Conservation (phyloP, 2,113 vertebrate genomes). For the Castor canadensis region DNA sequence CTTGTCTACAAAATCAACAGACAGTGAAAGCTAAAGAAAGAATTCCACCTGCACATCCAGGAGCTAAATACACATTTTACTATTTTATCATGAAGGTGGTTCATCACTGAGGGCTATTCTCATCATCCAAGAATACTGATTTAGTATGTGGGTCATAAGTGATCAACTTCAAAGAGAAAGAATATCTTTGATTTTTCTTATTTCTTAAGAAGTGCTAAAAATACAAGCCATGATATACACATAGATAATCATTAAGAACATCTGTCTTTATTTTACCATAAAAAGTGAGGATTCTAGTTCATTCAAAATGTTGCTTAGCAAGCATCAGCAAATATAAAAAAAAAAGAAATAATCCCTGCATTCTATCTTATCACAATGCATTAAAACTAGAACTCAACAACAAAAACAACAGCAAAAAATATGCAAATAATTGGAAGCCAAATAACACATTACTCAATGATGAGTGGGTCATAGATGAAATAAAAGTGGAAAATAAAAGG, state of each 20-base stretch:
- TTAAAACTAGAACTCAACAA: no score
- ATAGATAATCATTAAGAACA: not conserved
- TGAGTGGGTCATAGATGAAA: no score
- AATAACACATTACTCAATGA: no score
- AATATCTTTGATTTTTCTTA: not conserved
- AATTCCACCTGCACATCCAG: not conserved
- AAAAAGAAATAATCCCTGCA: no score
- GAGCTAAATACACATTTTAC: not conserved
- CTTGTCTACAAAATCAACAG: not conserved
- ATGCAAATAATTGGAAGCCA: no score
- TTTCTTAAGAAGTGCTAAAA: slow-evolving; percentile 34
- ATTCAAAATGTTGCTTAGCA: not conserved
- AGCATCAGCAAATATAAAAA: no score
- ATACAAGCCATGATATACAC: not conserved
- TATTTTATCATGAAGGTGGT: not conserved
- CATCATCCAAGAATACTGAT: not conserved
- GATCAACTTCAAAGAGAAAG: not conserved
- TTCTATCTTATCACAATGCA: no score
- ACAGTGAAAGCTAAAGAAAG: not conserved
- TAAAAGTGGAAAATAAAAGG: no score
- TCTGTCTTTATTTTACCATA: not conserved
- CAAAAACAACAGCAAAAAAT: no score
- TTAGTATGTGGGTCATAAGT: not conserved
- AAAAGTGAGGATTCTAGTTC: not conserved
- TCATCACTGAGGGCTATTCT: not conserved